These are phyloP conservation scores for Ferdinandea cuprea DNA, from an alignment of 2,888 invertebrate species.

Conservation along the genomic window DNA sequence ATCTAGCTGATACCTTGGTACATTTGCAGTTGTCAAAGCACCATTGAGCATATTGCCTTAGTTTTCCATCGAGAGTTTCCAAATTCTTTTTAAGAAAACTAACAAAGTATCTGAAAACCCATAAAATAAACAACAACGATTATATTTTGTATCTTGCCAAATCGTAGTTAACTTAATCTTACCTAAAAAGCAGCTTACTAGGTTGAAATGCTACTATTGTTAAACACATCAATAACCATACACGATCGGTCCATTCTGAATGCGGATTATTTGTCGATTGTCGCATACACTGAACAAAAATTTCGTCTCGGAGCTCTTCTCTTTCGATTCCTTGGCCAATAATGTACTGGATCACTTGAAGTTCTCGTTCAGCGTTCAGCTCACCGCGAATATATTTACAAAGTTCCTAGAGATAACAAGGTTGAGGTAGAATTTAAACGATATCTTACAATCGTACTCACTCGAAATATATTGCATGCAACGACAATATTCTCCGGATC, in stretches of 20 bases:
- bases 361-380: constrained; percentile 91
- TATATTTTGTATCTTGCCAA: neutral
- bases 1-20: constrained; percentile 91
- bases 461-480: constrained; percentile 95
- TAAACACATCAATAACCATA: constrained; percentile 95
- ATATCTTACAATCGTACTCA: constrained; percentile 82
- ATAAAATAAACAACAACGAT: neutral
- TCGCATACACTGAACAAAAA: constrained; percentile 93
- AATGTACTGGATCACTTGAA: constrained; percentile 91
- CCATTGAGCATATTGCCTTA: constrained; percentile 95
- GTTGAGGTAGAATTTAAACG: too few species aligned
- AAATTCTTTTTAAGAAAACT: constrained; percentile 89
- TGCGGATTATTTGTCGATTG: constrained; percentile 95
- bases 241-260: constrained; percentile 91
- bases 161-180: constrained; percentile 12
- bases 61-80: constrained; percentile 86
- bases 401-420: constrained; percentile 85
- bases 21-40: constrained; percentile 96
- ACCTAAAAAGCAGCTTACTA: constrained; percentile 82
- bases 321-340: constrained; percentile 94
- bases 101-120: constrained; percentile 86
- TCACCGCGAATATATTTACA: constrained; percentile 96
- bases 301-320: constrained; percentile 96
- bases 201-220: constrained; percentile 97
- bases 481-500: constrained; percentile 96